Evolutionary conservation across 1,140 invertebrate species (phyloP), one percentile per base, ranked within the genome.

Genomic region (Pogonognathellus flavescens): DNA sequence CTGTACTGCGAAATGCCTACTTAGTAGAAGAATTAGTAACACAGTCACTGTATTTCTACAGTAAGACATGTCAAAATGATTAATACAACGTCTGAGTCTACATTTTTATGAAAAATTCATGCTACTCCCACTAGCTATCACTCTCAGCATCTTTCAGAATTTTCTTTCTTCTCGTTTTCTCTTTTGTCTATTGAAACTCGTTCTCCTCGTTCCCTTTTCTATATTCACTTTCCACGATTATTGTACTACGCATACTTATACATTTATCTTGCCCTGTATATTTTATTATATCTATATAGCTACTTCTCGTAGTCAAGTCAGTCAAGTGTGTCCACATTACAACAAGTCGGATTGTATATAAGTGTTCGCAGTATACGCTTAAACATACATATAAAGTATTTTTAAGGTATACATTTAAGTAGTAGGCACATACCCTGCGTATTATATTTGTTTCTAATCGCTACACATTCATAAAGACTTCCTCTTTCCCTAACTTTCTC

Each of bases 81-180:
- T 76, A 76, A 76, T 76, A 41, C 31, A 76, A 41, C 16, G 70
- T 76, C 70, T 76, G 16, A 76, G 70, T 76, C n/a, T 76, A 49
- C 49, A 49, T 76, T 76, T 76, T 76, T 18, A 76, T 76, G 70
- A 31, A 76, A 76, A 76, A 76, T 41, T 41, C 31, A 76, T 76
- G 31, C 70, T 66, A 25, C 25, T 66, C 41, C 70, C 49, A 18
- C 70, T 31, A 76, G 41, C 70, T 41, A 76, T 76, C 70, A 76
- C 31, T 76, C 70, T 49, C 70, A 76, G 70, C 70, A 50, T 76
- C 70, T 25, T 20, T 49, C 53, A 76, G 0, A 76, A 14, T 31
- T 76, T n/a, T 76, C 49, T 50, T 76, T 49, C 10, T 20, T 13
- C 53, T 18, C 18, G 5, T 76, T 41, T 18, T 50, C 66, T 76